Percentiles rank a stretch among this genome's conserved stretches.
phyloP scores from a whole-genome alignment of 2,888 invertebrate genomes.

The Watsonalla cultraria region DNA sequence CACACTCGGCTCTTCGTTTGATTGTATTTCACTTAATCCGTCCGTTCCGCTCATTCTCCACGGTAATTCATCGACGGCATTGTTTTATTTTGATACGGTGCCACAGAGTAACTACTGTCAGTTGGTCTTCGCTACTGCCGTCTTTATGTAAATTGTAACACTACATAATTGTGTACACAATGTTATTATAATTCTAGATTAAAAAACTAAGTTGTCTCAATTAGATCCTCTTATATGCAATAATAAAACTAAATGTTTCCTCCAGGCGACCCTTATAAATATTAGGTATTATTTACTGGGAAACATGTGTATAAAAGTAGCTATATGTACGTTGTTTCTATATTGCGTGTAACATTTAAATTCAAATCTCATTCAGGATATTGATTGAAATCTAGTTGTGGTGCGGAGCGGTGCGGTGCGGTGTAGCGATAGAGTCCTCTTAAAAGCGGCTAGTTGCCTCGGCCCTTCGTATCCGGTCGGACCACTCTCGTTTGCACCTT shows the following conservation, averaged over 20 bases:
- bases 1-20: conserved; percentile 63
- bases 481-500: conserved; percentile 76
- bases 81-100: conserved; percentile 65
- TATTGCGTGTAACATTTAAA: too few relatives aligned
- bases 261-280: too few relatives aligned
- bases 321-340: too few relatives aligned
- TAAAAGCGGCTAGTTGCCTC: conserved; percentile 23
- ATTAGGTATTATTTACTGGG: too few relatives aligned
- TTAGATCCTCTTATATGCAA: too few relatives aligned
- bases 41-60: conserved; percentile 72
- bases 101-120: conserved; percentile 22
- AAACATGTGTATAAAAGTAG: too few relatives aligned
- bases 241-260: too few relatives aligned
- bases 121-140: conserved; percentile 25
- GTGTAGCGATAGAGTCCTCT: conserved; percentile 2
- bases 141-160: conserved; percentile 26
- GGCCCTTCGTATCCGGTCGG: conserved; percentile 61
- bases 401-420: background rate
- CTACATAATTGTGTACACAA: conserved; percentile 25
- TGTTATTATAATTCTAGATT: conserved; percentile 18
- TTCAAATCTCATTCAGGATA: background rate
- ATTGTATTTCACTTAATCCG: conserved; percentile 73
- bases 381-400: background rate
- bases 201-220: too few relatives aligned
- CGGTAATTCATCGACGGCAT: conserved; percentile 69